Evolutionary conservation across 2,113 vertebrate species (phyloP).

Genomic region (Planiliza haematocheilus): DNA sequence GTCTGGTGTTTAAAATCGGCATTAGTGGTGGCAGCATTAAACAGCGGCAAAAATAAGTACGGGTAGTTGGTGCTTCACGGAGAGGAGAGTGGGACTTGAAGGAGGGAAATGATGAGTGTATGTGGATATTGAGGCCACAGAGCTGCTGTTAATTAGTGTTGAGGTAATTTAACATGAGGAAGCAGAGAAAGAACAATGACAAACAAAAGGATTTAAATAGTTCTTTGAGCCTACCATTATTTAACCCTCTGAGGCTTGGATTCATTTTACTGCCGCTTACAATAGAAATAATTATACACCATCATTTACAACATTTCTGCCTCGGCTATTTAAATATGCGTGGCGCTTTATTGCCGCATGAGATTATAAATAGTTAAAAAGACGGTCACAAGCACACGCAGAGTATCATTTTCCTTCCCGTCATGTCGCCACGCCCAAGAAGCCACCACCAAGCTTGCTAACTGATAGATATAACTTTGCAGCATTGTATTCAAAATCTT

Average conservation of each 20-base stretch:
- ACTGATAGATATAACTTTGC: too few relatives aligned
- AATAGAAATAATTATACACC: background rate
- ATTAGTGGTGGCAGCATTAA: conserved; percentile 8
- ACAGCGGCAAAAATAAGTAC: background rate
- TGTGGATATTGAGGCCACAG: conserved; percentile 19
- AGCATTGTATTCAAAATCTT: too few relatives aligned
- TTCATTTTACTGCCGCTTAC: background rate
- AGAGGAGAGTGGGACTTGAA: background rate
- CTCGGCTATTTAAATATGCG: too few relatives aligned
- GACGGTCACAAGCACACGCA: too few relatives aligned
- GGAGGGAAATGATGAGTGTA: conserved; percentile 4
- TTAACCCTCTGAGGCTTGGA: background rate
- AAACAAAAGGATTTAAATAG: background rate
- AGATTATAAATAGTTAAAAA: too few relatives aligned
- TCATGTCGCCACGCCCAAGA: too few relatives aligned
- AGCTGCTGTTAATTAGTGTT: conserved; percentile 31
- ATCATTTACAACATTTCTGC: too few relatives aligned
- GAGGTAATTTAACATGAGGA: conserved; percentile 17
- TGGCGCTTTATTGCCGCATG: too few relatives aligned
- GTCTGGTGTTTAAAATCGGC: conserved; percentile 22
- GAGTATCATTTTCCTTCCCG: too few relatives aligned
- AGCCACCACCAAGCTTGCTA: too few relatives aligned
- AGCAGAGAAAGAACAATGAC: conserved; percentile 15
- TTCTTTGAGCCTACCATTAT: conserved; percentile 1
- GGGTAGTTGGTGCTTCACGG: background rate